Percentiles rank a stretch among this genome's conserved stretches.
phyloP scores from a whole-genome alignment of 2,797 vertebrate species.

The Ctenosaura bakeri region DNA sequence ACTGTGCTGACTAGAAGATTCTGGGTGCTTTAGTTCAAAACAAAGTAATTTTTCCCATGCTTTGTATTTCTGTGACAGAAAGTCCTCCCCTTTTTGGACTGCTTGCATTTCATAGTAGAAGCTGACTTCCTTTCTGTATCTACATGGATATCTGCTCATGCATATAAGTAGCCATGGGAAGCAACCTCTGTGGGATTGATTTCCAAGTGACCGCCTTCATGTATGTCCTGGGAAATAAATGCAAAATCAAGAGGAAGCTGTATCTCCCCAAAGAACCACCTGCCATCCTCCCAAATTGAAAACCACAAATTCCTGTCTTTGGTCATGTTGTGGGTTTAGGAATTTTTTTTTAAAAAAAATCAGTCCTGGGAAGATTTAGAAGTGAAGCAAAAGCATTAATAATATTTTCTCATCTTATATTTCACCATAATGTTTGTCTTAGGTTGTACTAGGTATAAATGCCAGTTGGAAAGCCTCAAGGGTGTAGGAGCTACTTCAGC shows the following conservation, averaged over 20 bases:
- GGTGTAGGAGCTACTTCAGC: constrained; percentile 18
- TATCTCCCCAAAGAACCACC: neutral
- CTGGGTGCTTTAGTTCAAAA: neutral
- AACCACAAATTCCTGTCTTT: constrained; percentile 30
- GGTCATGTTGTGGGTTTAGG: constrained; percentile 6
- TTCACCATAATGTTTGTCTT: constrained; percentile 20
- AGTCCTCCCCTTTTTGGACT: neutral
- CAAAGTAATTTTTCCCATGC: no score
- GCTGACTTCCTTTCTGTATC: neutral
- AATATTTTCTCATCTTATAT: constrained; percentile 15
- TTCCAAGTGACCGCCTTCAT: constrained; percentile 2
- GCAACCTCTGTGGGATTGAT: neutral
- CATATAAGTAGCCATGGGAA: constrained; percentile 11
- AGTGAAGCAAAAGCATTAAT: neutral
- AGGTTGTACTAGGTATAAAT: neutral
- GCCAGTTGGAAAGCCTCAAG: constrained; percentile 28
- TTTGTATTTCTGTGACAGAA: no score
- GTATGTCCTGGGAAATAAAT: neutral
- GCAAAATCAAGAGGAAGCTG: neutral
- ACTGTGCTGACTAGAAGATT: neutral
- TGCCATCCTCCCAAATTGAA: neutral
- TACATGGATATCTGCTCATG: neutral
- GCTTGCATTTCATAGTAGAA: neutral
- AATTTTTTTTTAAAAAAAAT: constrained; percentile 2
- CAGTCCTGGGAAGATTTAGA: constrained; percentile 17